Conservation (phyloP, 2,113 vertebrate species). For the Lontra canadensis region DNA sequence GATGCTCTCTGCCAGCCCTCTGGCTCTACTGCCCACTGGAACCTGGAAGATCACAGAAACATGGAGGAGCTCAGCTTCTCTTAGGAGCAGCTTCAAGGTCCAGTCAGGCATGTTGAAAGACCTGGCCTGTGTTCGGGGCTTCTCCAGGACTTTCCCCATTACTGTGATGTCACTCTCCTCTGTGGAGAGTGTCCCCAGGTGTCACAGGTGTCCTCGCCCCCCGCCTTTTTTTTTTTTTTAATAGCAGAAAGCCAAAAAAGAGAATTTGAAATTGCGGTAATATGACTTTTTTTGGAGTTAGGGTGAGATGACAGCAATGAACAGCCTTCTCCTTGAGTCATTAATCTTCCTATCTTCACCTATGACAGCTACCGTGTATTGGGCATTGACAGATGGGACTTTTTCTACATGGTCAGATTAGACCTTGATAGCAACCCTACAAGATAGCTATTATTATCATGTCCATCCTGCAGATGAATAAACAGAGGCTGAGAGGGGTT, state of each 20-base stretch:
- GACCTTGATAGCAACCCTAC: constrained; percentile 31
- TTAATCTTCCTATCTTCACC: neutral
- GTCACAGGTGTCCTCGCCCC: too few relatives aligned
- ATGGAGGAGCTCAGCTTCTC: neutral
- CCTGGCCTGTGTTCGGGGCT: neutral
- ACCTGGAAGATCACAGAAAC: neutral
- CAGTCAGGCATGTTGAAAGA: neutral
- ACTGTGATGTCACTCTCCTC: neutral
- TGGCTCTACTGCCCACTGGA: neutral
- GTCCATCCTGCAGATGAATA: neutral
- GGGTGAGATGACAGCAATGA: neutral
- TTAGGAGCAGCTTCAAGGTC: neutral
- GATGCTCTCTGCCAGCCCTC: neutral
- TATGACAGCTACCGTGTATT: too few relatives aligned
- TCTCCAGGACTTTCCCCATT: neutral
- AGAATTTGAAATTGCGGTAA: neutral
- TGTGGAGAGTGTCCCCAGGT: neutral
- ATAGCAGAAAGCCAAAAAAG: neutral
- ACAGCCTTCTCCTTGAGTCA: neutral
- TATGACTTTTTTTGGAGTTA: neutral
- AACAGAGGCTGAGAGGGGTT: neutral
- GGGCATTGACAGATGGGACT: neutral
- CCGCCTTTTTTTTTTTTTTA: neutral
- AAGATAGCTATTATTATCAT: neutral
- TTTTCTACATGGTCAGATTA: neutral